These are phyloP conservation scores for Goniozus legneri DNA, from an alignment of 1,140 invertebrate genomes.

Conservation along the genomic window DNA sequence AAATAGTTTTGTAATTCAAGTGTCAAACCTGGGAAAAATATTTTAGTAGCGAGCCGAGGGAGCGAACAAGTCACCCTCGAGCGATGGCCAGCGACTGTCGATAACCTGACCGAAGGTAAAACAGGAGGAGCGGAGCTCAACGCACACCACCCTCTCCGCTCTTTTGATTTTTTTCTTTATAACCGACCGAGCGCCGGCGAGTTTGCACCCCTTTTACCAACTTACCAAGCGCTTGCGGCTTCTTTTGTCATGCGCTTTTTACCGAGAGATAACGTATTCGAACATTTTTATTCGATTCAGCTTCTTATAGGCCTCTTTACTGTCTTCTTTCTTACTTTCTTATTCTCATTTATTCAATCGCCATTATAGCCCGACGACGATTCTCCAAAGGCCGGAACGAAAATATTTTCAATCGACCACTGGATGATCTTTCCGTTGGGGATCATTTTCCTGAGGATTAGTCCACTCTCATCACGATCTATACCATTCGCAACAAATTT, in stretches of 20 bases:
- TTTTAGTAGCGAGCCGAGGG: slow-evolving; percentile 53
- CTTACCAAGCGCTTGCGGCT: slow-evolving; percentile 47
- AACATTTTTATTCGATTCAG: slow-evolving; percentile 10
- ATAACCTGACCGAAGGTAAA: slow-evolving; percentile 59
- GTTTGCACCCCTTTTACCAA: slow-evolving; percentile 43
- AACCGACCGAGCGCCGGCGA: slow-evolving; percentile 41
- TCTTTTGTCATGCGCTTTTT: slow-evolving; percentile 37
- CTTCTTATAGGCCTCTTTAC: slow-evolving; percentile 32
- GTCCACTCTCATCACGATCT: too few species aligned
- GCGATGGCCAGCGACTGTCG: slow-evolving; percentile 53
- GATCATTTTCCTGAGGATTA: too few species aligned
- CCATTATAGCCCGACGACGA: neutral
- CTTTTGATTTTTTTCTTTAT: slow-evolving; percentile 24
- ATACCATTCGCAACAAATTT: too few species aligned
- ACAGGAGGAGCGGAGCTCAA: slow-evolving; percentile 33
- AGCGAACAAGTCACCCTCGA: slow-evolving; percentile 50
- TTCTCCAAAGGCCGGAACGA: too few species aligned
- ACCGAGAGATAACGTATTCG: slow-evolving; percentile 25
- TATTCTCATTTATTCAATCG: neutral
- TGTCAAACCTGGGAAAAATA: slow-evolving; percentile 45
- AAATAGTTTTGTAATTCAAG: neutral
- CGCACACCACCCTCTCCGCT: slow-evolving; percentile 18
- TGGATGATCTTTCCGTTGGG: too few species aligned
- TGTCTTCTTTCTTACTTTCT: neutral
- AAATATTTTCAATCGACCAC: too few species aligned